Conservation (phyloP, 2,888 invertebrate species). For the Trissoscelio sp. region DNA sequence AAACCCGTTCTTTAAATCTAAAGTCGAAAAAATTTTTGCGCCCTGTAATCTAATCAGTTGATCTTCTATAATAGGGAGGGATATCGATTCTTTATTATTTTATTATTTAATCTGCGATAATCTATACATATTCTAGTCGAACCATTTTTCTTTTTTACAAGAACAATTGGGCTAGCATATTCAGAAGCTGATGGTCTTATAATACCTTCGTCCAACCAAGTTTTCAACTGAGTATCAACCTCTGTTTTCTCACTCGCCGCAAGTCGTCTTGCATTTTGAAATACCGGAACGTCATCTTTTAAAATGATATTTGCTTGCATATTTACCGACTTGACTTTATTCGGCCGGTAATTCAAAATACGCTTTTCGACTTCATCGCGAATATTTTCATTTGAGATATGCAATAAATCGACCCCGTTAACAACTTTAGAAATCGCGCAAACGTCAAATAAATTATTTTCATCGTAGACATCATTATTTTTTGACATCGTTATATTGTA, state of each 20-base stretch:
- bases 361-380: neutral
- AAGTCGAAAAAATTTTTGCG: conserved; percentile 67
- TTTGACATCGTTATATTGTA: too few species aligned
- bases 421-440: too few species aligned
- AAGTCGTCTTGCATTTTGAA: conserved; percentile 71
- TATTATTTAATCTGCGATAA: conserved; percentile 78
- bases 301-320: conserved; percentile 75
- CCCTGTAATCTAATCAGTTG: conserved; percentile 46
- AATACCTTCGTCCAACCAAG: conserved; percentile 76
- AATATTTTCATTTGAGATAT: conserved; percentile 32
- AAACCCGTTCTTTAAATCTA: too few species aligned
- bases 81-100: conserved; percentile 72
- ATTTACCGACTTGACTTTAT: conserved; percentile 60
- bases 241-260: conserved; percentile 66
- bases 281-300: conserved; percentile 74
- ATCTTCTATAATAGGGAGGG: conserved; percentile 67
- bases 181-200: conserved; percentile 76
- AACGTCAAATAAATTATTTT: too few species aligned
- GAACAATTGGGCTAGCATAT: conserved; percentile 76
- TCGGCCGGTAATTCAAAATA: conserved; percentile 20
- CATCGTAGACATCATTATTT: too few species aligned
- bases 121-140: conserved; percentile 78
- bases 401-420: conserved; percentile 37
- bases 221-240: conserved; percentile 73
- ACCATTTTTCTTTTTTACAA: conserved; percentile 74